Evolutionary conservation across 2,888 invertebrate species (phyloP).

Genomic region (Heteromyza rotundicornis): DNA sequence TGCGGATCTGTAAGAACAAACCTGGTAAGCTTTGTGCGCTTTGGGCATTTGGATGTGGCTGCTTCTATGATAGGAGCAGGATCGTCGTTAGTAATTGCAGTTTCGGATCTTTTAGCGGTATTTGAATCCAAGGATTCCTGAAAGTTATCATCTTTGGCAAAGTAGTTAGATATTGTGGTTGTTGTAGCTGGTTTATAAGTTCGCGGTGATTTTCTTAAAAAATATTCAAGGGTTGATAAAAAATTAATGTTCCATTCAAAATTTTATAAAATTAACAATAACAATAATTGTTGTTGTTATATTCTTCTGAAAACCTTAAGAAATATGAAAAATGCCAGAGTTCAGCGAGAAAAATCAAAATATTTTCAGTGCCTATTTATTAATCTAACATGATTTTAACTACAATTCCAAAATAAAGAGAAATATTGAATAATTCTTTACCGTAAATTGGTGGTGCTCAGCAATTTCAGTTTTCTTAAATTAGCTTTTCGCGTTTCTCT

Average conservation of each 20-base stretch:
- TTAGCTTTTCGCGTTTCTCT: conserved; percentile 49
- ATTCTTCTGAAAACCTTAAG: too few species aligned
- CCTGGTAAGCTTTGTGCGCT: conserved; percentile 37
- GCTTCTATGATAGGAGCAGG: too few species aligned
- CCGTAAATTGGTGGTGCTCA: conserved; percentile 41
- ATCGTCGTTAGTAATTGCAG: too few species aligned
- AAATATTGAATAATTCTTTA: conserved; percentile 33
- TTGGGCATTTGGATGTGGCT: too few species aligned
- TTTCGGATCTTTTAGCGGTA: not conserved
- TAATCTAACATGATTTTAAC: conserved; percentile 25
- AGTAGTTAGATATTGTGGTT: conserved; percentile 43
- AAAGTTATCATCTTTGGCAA: conserved; percentile 29
- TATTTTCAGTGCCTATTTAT: too few species aligned
- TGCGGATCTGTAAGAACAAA: conserved; percentile 31
- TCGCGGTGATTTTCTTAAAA: conserved; percentile 40
- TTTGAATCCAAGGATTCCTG: not conserved
- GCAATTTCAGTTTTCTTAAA: conserved; percentile 50
- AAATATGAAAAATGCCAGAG: not conserved
- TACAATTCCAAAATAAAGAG: conserved; percentile 12
- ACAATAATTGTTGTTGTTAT: too few species aligned
- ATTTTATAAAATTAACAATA: conserved; percentile 29
- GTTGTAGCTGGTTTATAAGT: conserved; percentile 20
- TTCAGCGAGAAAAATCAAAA: not conserved
- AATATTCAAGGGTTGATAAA: too few species aligned
- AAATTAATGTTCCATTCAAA: too few species aligned